phyloP scores from a whole-genome alignment of 2,797 vertebrate species.

The Rhinella marina region DNA sequence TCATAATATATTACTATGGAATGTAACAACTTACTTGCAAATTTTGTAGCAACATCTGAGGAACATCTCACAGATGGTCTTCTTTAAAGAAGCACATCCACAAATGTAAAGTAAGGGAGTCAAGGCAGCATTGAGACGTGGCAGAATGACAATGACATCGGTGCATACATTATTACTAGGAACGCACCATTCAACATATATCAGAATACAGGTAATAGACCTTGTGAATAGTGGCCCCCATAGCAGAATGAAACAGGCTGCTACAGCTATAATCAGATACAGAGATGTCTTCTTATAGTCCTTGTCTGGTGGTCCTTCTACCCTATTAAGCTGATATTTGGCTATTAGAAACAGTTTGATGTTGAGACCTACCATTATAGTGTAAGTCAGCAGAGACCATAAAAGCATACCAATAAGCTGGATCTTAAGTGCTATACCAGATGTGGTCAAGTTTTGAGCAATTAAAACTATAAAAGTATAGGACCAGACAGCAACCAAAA shows the following conservation, averaged over 20 bases:
- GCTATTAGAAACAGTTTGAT: slow-evolving; percentile 76
- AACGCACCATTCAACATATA: slow-evolving; percentile 67
- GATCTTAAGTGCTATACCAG: slow-evolving; percentile 67
- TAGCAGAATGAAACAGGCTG: slow-evolving; percentile 71
- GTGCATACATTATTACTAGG: slow-evolving; percentile 74
- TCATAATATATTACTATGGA: background rate
- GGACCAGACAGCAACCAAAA: slow-evolving; percentile 75
- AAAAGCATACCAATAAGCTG: slow-evolving; percentile 71
- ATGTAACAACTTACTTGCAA: slow-evolving; percentile 25
- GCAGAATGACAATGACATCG: slow-evolving; percentile 75
- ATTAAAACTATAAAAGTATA: slow-evolving; percentile 76
- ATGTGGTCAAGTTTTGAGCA: slow-evolving; percentile 69
- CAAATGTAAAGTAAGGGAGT: slow-evolving; percentile 77
- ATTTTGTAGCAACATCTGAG: slow-evolving; percentile 68
- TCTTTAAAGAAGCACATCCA: slow-evolving; percentile 72
- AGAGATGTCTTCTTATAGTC: slow-evolving; percentile 75
- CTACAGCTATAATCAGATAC: slow-evolving; percentile 76
- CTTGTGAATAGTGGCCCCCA: slow-evolving; percentile 77
- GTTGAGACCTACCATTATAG: slow-evolving; percentile 79
- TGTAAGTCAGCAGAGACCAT: slow-evolving; percentile 72
- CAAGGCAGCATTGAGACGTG: slow-evolving; percentile 74
- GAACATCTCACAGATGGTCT: slow-evolving; percentile 68
- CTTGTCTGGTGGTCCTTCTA: slow-evolving; percentile 71
- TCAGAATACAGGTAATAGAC: slow-evolving; percentile 69
- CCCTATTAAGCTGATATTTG: slow-evolving; percentile 74